Conservation (phyloP, 92 coral and sea anemone species). For the Palythoa grandiflora region DNA sequence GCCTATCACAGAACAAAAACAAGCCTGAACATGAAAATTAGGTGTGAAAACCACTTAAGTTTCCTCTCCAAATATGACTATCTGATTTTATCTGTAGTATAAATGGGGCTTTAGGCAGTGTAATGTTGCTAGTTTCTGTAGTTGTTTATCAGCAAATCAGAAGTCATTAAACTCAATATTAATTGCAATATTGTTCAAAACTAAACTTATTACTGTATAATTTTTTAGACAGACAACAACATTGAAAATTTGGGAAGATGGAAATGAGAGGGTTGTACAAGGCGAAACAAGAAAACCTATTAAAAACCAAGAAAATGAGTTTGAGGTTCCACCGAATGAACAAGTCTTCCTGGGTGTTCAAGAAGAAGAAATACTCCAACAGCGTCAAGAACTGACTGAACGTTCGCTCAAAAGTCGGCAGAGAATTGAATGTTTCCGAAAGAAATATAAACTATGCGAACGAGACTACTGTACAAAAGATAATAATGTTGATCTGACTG, state of each 20-base stretch:
- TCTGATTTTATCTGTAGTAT: too few species aligned
- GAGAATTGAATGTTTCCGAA: not conserved
- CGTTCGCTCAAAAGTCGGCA: not conserved
- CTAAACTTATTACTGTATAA: not conserved
- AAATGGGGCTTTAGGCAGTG: too few species aligned
- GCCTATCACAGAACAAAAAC: too few species aligned
- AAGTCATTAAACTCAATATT: too few species aligned
- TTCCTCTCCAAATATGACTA: too few species aligned
- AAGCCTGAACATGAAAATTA: too few species aligned
- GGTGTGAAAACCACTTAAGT: too few species aligned
- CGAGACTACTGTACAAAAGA: constrained; percentile 49
- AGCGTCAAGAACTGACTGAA: not conserved
- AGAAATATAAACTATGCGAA: not conserved
- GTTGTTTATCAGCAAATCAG: too few species aligned
- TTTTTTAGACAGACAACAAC: not conserved
- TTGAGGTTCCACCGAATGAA: not conserved
- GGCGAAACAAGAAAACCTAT: not conserved
- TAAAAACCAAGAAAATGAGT: not conserved
- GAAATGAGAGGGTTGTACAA: not conserved
- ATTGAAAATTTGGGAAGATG: not conserved
- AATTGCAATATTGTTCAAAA: too few species aligned
- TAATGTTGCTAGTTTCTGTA: too few species aligned
- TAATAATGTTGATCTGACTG: constrained; percentile 8
- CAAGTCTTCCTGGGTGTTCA: not conserved
- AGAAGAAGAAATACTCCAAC: not conserved